Base-by-base conservation (phyloP, 2,113 vertebrate genomes). In the Tricholaema leucomelas region DNA sequence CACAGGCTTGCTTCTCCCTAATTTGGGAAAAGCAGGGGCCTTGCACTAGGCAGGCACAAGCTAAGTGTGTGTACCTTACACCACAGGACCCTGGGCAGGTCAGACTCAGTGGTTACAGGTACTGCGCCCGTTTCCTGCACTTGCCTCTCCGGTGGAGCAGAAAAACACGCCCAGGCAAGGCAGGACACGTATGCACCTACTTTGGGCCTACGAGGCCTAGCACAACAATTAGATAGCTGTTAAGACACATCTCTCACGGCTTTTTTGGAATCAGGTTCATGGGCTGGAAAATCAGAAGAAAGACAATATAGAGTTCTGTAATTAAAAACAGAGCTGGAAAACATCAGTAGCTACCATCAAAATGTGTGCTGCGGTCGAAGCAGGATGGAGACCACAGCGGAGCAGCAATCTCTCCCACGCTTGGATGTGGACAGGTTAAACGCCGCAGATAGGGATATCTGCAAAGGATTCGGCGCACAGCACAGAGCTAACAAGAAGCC, bases 321-420 rank as follows among this genome's bases (percentile, higher is more conserved):
- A 94, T 95, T 88, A 75, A 96, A 93, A 79, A 73, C 88, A 88
- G 92, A 90, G 18, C 10, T 48, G 55, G 72, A 75, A 84, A 86
- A 30, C 24, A 10, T 54, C 93, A 84, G 42, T 86, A 94, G 80
- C 80, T 90, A 86, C 70, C 8, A 5, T 36, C 42, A 92, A 63
- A 84, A 71, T 75, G 42, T 8, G 20, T 30, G 33, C 52, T 67
- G 73, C 0, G 0, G n/a, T 24, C 1, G 1, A n/a, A 52, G 42
- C 30, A 20, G 65, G 61, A 84, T 19, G 58, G n/a, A 28, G 28
- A 28, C 12, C 18, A 5, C 11, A 40, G 15, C 0, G 27, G 33
- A 63, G 38, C 7, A 44, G 50, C 73, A 82, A 33, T 31, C 21
- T 61, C 94, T 94, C 65, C 42, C 70, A 78, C 3, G 15, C 27